phyloP scores from a whole-genome alignment of 1,140 invertebrate genomes.

The Drosophila repleta region DNA sequence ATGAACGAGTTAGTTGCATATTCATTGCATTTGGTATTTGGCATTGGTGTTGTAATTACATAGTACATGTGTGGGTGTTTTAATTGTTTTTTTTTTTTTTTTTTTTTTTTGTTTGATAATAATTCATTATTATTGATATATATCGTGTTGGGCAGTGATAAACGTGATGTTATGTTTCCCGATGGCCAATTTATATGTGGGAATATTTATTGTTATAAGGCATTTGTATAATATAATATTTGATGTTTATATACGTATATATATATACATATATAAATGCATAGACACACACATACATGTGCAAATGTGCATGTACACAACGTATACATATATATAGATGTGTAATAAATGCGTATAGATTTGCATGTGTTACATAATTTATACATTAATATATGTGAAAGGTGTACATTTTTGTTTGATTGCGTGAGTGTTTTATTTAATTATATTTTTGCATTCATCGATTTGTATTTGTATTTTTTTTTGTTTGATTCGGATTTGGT shows the following conservation, averaged over 20 bases:
- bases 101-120: conserved; percentile 8
- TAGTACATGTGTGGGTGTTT: conserved; percentile 21
- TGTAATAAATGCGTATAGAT: conserved; percentile 37
- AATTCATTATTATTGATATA: conserved; percentile 11
- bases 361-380: conserved; percentile 56
- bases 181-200: conserved; percentile 35
- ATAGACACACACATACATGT: conserved; percentile 39
- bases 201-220: conserved; percentile 26
- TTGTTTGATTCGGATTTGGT: conserved; percentile 74
- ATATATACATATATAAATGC: conserved; percentile 44
- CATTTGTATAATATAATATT: conserved; percentile 22
- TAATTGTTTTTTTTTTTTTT: conserved; percentile 4
- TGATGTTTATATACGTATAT: conserved; percentile 17
- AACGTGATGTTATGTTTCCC: conserved; percentile 30
- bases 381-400: conserved; percentile 64
- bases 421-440: conserved; percentile 68
- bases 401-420: conserved; percentile 52
- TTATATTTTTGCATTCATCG: conserved; percentile 77
- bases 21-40: conserved; percentile 39
- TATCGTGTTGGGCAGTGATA: conserved; percentile 34
- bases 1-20: conserved; percentile 37
- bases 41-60: conserved; percentile 37
- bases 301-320: conserved; percentile 24
- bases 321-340: conserved; percentile 40
- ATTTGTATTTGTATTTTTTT: conserved; percentile 62